phyloP scores from a whole-genome alignment of 2,113 vertebrate species.

The Talpa occidentalis region DNA sequence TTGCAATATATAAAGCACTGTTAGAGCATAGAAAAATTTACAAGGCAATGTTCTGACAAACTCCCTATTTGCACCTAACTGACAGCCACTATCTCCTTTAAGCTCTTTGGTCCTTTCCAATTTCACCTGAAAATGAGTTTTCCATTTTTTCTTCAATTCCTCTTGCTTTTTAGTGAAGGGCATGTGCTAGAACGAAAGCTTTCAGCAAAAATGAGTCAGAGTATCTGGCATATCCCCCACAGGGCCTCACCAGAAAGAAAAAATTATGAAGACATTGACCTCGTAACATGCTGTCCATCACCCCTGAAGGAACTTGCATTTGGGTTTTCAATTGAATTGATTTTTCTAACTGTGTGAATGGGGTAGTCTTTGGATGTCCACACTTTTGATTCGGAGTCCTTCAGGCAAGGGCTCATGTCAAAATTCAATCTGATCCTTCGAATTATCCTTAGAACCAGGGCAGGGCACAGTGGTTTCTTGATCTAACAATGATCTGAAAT shows the following conservation, averaged over 20 bases:
- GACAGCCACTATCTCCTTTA: neutral
- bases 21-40: neutral
- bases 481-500: conserved; percentile 4
- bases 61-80: neutral
- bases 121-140: neutral
- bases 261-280: neutral
- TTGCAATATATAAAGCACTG: neutral
- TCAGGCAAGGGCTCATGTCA: neutral
- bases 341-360: neutral
- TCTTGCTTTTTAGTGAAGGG: neutral
- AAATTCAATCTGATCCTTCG: neutral
- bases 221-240: neutral
- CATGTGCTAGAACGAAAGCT: neutral
- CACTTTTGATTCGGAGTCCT: neutral
- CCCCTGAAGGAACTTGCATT: neutral
- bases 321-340: neutral
- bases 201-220: neutral
- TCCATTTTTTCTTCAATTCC: conserved; percentile 34
- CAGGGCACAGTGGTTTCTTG: neutral
- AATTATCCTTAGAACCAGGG: neutral
- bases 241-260: neutral
- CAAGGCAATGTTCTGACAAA: neutral
- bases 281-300: neutral
- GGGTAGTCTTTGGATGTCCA: neutral
- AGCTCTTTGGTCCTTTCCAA: neutral